Conservation (phyloP, 2,797 vertebrate genomes). For the Bradypodion pumilum region DNA sequence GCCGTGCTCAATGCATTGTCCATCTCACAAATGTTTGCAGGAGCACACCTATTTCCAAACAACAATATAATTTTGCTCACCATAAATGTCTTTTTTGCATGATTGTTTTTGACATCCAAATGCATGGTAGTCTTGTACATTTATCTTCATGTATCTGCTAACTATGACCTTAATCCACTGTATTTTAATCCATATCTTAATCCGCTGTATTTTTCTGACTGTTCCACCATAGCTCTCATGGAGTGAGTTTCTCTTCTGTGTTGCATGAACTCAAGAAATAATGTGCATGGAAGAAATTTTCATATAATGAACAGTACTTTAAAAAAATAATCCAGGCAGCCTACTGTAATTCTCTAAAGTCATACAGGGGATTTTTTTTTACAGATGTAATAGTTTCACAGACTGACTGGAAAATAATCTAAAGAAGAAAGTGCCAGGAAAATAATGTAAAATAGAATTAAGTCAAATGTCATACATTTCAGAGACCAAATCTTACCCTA, state of each 20-base stretch:
- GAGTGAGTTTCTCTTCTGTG: constrained; percentile 24
- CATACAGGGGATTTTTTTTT: neutral
- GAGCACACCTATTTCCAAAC: constrained; percentile 49
- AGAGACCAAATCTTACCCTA: neutral
- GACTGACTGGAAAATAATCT: neutral
- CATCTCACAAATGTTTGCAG: constrained; percentile 30
- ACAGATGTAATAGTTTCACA: neutral
- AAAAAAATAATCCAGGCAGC: rapidly evolving
- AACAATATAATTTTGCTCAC: neutral
- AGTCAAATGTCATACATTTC: neutral
- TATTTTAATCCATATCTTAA: neutral
- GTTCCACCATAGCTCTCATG: neutral
- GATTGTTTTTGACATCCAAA: constrained; percentile 46
- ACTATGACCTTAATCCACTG: constrained; percentile 34
- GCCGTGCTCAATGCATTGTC: constrained; percentile 41
- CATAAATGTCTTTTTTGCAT: constrained; percentile 66
- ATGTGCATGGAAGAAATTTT: constrained; percentile 22
- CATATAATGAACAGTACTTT: constrained; percentile 10
- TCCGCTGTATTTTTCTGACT: constrained; percentile 6
- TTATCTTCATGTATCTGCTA: constrained; percentile 50
- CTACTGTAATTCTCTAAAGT: rapidly evolving
- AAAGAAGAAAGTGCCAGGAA: rapidly evolving
- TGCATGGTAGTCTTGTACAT: constrained; percentile 64
- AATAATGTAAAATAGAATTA: neutral
- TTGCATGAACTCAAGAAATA: constrained; percentile 63